Evolutionary conservation across 2,113 vertebrate genomes (phyloP).

Genomic region (Dryoscopus gambensis): DNA sequence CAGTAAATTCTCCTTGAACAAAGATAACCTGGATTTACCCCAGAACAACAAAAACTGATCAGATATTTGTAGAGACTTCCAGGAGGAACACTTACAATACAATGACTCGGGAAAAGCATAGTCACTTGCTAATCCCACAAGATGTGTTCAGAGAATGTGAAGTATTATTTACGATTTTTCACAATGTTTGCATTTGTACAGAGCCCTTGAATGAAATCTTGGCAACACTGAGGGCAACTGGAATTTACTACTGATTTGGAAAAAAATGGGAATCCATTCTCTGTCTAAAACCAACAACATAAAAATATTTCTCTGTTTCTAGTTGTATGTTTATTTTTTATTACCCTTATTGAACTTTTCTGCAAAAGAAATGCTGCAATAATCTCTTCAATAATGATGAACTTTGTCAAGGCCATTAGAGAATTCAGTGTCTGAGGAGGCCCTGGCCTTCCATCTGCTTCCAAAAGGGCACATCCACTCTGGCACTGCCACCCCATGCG

Average conservation of each 20-base stretch:
- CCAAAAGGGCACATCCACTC: slow-evolving; percentile 4
- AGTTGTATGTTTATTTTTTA: background rate
- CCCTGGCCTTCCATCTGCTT: slow-evolving; percentile 17
- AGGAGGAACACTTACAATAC: background rate
- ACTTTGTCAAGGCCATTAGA: background rate
- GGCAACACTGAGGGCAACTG: background rate
- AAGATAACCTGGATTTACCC: background rate
- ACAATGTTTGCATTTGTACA: background rate
- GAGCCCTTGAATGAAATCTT: background rate
- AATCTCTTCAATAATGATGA: background rate
- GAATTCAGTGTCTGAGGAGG: background rate
- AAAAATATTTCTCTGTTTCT: background rate
- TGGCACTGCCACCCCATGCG: slow-evolving; percentile 17
- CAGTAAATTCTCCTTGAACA: background rate
- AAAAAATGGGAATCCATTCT: background rate
- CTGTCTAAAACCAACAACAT: background rate
- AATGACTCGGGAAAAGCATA: background rate
- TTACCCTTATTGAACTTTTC: background rate
- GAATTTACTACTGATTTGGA: background rate
- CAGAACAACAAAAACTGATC: background rate
- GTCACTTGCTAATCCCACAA: background rate
- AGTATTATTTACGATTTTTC: background rate
- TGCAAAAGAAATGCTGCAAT: background rate
- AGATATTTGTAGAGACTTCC: background rate
- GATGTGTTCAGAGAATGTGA: background rate